Base-by-base conservation (phyloP, 1,140 invertebrate species). In the Drosophila nasuta region DNA sequence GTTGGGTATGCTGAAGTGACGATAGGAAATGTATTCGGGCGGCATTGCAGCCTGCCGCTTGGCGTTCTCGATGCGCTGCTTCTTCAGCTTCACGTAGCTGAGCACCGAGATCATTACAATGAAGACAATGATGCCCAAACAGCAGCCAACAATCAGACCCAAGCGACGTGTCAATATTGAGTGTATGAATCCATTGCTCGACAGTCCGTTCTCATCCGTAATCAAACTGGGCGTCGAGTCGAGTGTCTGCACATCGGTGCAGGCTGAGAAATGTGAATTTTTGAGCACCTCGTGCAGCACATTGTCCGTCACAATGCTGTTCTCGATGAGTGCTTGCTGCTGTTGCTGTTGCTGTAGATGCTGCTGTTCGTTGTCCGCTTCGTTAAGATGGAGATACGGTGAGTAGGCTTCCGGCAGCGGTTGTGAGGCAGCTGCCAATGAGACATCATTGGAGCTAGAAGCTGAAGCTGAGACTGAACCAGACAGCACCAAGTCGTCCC, bases 51-150 rank as follows among this genome's bases (percentile, higher is more conserved):
- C 93, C 81, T 95, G 94, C 35, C 95, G 92, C 93, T 97, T 97
- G 3, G 95, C 94, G 5, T 95, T 94, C 56, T 95, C 95, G 13
- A 92, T 88, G 11, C 96, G 93, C 78, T 96, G 96, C 91, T 97
- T 97, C 91, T 97, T 97, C 69, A 97, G 94, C 91, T 97, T 97
- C 74, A 97, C 94, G 91, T 97, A 97, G 15, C 96, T 96, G n/a
- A 97, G 93, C 28, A 96, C 95, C 1, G 96, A 96, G 1, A 97
- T 95, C 68, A 97, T 93, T 1, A 97, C 95, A 15, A 98, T 94
- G 81, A 98, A 97, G 5, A 97, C 96, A 15, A 97, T 95, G 83
- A 97, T 96, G 64, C 96, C 97, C 94, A 97, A 95, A 72, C 96
- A 96, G 83, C 96, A 96, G 41, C 97, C 97, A 5, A 97, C 95